Base-by-base conservation (phyloP, 2,888 invertebrate species). In the Keiferia lycopersicella region DNA sequence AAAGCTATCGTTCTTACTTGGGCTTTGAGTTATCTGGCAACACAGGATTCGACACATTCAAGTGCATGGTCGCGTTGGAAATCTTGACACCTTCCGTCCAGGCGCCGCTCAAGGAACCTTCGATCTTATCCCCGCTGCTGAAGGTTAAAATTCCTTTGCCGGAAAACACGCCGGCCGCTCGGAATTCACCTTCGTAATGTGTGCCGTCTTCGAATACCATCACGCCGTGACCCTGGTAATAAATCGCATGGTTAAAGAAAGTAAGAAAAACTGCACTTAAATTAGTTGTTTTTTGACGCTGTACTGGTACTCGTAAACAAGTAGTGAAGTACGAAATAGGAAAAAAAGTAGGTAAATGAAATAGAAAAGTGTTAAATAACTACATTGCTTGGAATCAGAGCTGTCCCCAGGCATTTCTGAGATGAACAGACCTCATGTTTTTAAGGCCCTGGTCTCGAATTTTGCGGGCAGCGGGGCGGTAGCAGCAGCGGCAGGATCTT, bases 121-220 rank as follows among this genome's bases (percentile, higher is more conserved):
- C 96, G 61, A 96, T 93, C 69, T 91, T 93, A 76, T 96, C 96
- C 0, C 95, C 96, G 65, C 95, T 94, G n/a, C 95, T 95, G 81
- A 97, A 94, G 0, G 95, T 96, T 61, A 97, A 90, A 0, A 93
- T 93, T 6, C 98, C 98, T 80, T 96, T 96, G 0, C 98, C 98
- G 68, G 93, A 94, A 69, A 97, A 95, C 38, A 96, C 94, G 2
- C 95, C 95, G 1, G 96, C 95, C 0, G 95, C 94, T 68, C 95
- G 93, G 73, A 98, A 95, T 79, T 98, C 97, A 0, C 98, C 98
- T 79, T 98, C 97, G 75, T 97, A 98, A 81, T 96, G 96, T 2
- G 96, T 96, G 34, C 96, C 96, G 77, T 98, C 97, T 81, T 97
- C 96, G 69, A 97, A 95, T 20, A 98, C 94, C 93, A 97, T 97